Base-by-base conservation (phyloP, 2,888 invertebrate species). In the Chromoteleia sp. region DNA sequence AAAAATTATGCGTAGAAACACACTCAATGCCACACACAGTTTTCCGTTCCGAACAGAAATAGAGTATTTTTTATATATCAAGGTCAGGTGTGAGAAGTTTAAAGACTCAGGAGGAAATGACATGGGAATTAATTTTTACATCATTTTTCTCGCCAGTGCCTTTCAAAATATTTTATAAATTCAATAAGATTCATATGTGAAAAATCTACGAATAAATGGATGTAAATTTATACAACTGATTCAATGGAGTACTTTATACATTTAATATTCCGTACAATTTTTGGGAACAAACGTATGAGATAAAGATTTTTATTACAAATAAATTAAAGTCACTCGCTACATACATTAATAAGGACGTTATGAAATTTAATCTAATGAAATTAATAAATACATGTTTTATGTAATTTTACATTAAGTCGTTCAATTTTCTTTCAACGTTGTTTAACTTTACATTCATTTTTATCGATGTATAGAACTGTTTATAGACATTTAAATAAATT, bases 91-190 rank as follows among this genome's bases (percentile, higher is more conserved):
- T 19, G 54, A 29, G 14, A 7, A 14, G 52, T 19, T 30, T 33
- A 33, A n/a, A n/a, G n/a, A n/a, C n/a, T n/a, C n/a, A 21, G n/a
- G 21, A 41, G 21, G 15, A 41, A 30, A 17, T 29, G n/a, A 45
- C 17, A 36, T 29, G 56, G 43, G 15, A 25, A 61, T 59, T 71
- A 36, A 19, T 25, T 71, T 71, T 14, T 52, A 45, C 30, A 54
- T 61, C 19, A 41, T 63, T 73, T 39, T 61, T 61, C 61, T 63
- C 39, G 45, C 54, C 63, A 73, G 73, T 73, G 73, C 73, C 73
- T 73, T 73, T 54, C 8, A 41, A 43, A 5, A 39, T 50, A 29
- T 71, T 61, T 71, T 36, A 30, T 73, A 73, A 54, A 63, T 30
- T 63, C n/a, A 30, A 29, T 71, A 48, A 39, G 39, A 45, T 70